phyloP scores from a whole-genome alignment of 1,140 invertebrate species.

The Drosophila yakuba region DNA sequence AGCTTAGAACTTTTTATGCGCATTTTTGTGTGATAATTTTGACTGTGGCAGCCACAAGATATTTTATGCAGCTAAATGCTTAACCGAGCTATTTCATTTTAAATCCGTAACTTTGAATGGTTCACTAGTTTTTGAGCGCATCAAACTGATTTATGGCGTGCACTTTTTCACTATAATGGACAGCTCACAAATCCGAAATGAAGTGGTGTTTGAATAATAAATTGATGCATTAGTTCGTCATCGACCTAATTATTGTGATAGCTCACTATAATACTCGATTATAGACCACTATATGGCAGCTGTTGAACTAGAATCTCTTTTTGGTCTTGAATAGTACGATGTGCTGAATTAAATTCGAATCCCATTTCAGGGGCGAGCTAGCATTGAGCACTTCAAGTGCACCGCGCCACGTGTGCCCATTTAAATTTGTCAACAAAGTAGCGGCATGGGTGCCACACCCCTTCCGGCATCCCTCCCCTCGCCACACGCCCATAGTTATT shows the following conservation, averaged over 20 bases:
- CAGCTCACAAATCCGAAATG: not conserved
- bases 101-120: not conserved
- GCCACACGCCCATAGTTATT: slow-evolving; percentile 13
- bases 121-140: not conserved
- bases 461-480: not conserved
- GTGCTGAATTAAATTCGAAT: not conserved
- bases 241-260: not conserved
- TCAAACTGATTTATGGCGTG: too few relatives aligned
- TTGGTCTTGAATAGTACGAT: not conserved
- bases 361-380: slow-evolving; percentile 16
- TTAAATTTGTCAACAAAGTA: slow-evolving; percentile 67
- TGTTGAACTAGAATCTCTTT: not conserved
- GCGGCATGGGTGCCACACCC: slow-evolving; percentile 8
- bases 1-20: slow-evolving; percentile 1
- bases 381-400: slow-evolving; percentile 41
- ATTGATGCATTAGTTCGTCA: not conserved
- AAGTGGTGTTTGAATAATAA: not conserved
- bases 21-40: not conserved
- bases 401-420: slow-evolving; percentile 47
- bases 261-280: too few relatives aligned
- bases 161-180: too few relatives aligned
- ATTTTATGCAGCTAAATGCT: too few relatives aligned
- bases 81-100: not conserved
- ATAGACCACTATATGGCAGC: too few relatives aligned
- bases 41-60: not conserved